Conservation (phyloP, 2,888 invertebrate genomes). For the Agapetus fuscipes region DNA sequence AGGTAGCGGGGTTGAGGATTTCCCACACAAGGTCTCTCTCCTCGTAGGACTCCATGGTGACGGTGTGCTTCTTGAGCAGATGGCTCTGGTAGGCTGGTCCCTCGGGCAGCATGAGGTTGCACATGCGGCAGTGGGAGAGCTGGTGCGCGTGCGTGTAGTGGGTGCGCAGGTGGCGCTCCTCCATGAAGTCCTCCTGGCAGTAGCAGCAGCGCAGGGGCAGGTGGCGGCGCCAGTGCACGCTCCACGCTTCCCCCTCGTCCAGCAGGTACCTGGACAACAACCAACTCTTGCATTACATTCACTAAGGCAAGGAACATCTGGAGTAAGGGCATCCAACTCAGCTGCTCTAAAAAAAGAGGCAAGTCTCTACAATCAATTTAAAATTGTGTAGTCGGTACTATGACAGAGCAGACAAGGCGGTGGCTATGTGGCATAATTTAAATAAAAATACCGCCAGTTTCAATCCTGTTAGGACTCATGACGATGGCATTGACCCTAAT, state of each 20-base stretch:
- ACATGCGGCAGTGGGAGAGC: conserved; percentile 38
- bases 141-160: conserved; percentile 34
- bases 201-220: conserved; percentile 42
- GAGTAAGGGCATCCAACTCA: too few species aligned
- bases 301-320: too few species aligned
- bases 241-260: conserved; percentile 34
- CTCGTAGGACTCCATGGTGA: conserved; percentile 30
- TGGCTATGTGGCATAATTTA: too few species aligned
- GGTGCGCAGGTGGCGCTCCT: conserved; percentile 29
- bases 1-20: conserved; percentile 5
- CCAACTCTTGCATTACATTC: too few species aligned
- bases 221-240: conserved; percentile 34
- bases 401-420: too few species aligned
- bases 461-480: too few species aligned
- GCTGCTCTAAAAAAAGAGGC: too few species aligned
- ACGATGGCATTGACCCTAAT: too few species aligned
- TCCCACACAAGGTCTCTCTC: conserved; percentile 32
- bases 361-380: too few species aligned
- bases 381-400: too few species aligned
- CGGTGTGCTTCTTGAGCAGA: conserved; percentile 37
- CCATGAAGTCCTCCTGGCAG: conserved; percentile 32
- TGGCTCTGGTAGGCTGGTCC: conserved; percentile 35
- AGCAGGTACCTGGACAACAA: conserved; percentile 39
- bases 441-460: too few species aligned
- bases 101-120: conserved; percentile 35